Percentiles rank a stretch among this genome's conserved stretches.
Evolutionary conservation across 1,140 invertebrate species (phyloP).

Genomic region (Nebria ingens): DNA sequence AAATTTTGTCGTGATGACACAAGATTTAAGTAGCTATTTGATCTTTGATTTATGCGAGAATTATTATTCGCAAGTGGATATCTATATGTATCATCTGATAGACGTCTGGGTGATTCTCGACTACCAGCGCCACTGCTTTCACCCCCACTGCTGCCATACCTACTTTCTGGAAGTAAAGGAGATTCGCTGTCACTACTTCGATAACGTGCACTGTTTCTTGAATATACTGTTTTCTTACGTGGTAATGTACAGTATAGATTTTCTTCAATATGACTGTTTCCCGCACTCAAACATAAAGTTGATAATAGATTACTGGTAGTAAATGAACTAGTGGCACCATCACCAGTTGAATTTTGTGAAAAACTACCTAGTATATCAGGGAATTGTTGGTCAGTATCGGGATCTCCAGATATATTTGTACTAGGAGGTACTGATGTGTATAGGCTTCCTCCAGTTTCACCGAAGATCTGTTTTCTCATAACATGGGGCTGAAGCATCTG

Average conservation of each 20-base stretch:
- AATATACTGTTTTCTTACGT: slow-evolving; percentile 31
- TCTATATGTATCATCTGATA: slow-evolving; percentile 20
- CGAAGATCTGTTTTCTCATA: slow-evolving; percentile 3
- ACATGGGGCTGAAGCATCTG: slow-evolving; percentile 6
- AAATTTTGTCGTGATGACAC: slow-evolving; percentile 27
- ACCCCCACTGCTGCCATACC: slow-evolving; percentile 38
- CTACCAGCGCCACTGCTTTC: slow-evolving; percentile 27
- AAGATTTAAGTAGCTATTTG: slow-evolving; percentile 45
- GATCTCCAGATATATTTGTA: not conserved
- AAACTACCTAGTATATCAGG: not conserved
- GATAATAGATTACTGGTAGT: not conserved
- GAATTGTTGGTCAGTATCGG: not conserved
- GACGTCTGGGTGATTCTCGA: slow-evolving; percentile 15
- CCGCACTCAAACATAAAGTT: not conserved
- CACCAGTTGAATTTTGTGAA: not conserved
- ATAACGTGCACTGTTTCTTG: slow-evolving; percentile 33
- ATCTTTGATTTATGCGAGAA: slow-evolving; percentile 29
- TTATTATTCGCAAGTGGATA: slow-evolving; percentile 21
- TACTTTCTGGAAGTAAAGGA: slow-evolving; percentile 44
- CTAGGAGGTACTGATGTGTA: not conserved
- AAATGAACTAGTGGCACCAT: not conserved
- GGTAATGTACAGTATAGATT: slow-evolving; percentile 51
- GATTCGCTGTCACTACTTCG: slow-evolving; percentile 56
- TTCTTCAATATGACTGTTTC: slow-evolving; percentile 26
- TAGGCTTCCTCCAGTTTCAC: slow-evolving; percentile 1